Base-by-base conservation (phyloP, 1,140 invertebrate genomes). In the Potamilus streckersoni region DNA sequence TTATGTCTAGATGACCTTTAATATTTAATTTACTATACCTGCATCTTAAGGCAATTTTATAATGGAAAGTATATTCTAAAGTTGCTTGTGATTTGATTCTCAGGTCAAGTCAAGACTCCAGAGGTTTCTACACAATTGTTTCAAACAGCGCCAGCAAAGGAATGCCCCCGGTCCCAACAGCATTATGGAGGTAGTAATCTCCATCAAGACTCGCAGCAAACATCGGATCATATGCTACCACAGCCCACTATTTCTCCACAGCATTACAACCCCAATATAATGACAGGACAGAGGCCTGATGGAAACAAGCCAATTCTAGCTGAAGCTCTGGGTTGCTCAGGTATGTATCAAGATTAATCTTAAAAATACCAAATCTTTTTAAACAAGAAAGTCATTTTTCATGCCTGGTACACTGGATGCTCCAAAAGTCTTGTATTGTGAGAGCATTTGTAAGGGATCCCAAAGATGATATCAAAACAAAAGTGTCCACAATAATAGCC, bases 301-400 rank as follows among this genome's bases (percentile, higher is more conserved):
- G 93, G 93, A 73, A 95, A 95, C 87, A 93, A 94, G 20, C 92
- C 94, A 84, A 91, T 95, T 77, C 94, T 93, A 87, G 93, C 93
- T 66, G 92, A 94, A 17, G 94, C 94, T 90, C 90, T 94, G 23
- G 93, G 93, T 73, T 94, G 94, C 85, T 92, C 93, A 74, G 93
- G 92, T 93, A 90, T 87, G 85, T 78, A 57, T 38, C 0, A 38
- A 38, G 38, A 6, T 38, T 3, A 38, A 6, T 38, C 8, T 38
- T 38, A 38, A 8, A 38, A 8, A 38, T 3, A 4, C 0, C 8
- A 38, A 6, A 38, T 38, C 38, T 38, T 38, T 6, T 6, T 38
- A 38, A 38, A 38, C 38, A 1, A 8, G 4, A 38, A 38, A 38
- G 8, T 38, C 38, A 38, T 4, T 6, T 38, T 1, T 38, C 38